Percentiles rank a stretch among this genome's conserved stretches.
phyloP scores from a whole-genome alignment of 2,888 invertebrate genomes.

The Zygothrica quintamaculata region DNA sequence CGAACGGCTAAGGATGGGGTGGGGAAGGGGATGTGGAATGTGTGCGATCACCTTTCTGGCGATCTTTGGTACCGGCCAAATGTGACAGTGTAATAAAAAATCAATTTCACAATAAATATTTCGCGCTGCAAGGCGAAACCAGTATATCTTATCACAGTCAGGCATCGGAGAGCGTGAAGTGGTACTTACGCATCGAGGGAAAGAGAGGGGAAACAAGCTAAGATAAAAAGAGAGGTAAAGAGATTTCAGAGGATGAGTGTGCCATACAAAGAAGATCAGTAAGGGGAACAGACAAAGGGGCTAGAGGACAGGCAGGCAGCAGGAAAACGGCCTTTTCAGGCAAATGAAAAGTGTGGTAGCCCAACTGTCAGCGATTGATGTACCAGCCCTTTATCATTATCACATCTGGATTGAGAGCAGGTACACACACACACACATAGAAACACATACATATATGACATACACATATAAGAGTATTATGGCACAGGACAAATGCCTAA shows the following conservation, averaged over 20 bases:
- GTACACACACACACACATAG: conserved; percentile 47
- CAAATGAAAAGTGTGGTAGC: conserved; percentile 80
- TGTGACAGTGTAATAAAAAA: conserved; percentile 81
- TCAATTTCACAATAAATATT: conserved; percentile 80
- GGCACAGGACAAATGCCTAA: conserved; percentile 78
- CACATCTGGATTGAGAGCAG: conserved; percentile 77
- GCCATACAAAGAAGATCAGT: conserved; percentile 38
- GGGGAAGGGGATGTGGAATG: conserved; percentile 47
- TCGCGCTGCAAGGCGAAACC: conserved; percentile 61
- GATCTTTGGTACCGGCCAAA: conserved; percentile 53
- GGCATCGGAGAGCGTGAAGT: conserved; percentile 76
- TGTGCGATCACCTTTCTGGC: conserved; percentile 59
- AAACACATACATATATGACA: no score
- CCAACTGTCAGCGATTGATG: conserved; percentile 81
- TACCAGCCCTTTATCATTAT: conserved; percentile 81
- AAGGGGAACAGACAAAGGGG: conserved; percentile 19
- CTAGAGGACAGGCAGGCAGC: conserved; percentile 13
- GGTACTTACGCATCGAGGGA: conserved; percentile 71
- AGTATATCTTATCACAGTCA: conserved; percentile 75
- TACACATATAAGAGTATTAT: conserved; percentile 47
- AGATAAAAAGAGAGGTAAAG: no score
- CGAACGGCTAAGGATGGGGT: conserved; percentile 1
- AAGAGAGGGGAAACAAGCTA: neutral
- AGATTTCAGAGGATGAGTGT: conserved; percentile 22
- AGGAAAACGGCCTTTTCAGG: conserved; percentile 26